Evolutionary conservation across 2,888 invertebrate species (phyloP), one percentile per base, ranked within the genome.

Genomic region (Melitaea athalia): DNA sequence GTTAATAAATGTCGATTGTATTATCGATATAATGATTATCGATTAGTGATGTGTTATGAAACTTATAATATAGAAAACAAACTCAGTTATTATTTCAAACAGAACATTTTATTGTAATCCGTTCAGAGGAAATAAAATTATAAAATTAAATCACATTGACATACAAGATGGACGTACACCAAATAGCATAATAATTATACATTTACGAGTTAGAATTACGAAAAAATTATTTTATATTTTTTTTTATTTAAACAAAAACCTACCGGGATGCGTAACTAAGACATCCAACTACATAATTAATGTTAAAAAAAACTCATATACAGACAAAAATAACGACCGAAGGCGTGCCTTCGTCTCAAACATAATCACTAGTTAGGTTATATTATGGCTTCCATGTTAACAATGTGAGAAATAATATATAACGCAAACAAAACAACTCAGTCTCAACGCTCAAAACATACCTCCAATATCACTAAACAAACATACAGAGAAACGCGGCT

Each of bases 51-150:
- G 14, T 63, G 31, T 67, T 53, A 8, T 64, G 17, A 50, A 17
- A 50, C 72, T 68, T 69, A 63, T 43, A 69, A 59, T 73, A 66
- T 72, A 76, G n/a, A 79, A 55, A 78, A 76, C 76, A 91, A 92
- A 92, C 87, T 82, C 77, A 86, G 81, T 74, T 76, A 76, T 84
- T 86, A 91, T 89, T 90, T 86, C 88, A 92, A 92, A 92, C 92
- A 92, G 92, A 92, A 92, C 92, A 92, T 92, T 92, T 92, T 91
- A 92, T 92, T 92, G 91, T 89, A 91, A 92, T 91, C 90, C 92
- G 91, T 91, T 91, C 87, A 90, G 87, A 89, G 85, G 89, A 88
- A 90, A 89, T 86, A 89, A 88, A 88, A 87, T 84, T 83, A 87
- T 88, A 87, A 85, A 85, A 86, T 88, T 90, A 77, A 88, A 91